phyloP scores from a whole-genome alignment of 2,113 vertebrate genomes.

The Pedetes capensis region DNA sequence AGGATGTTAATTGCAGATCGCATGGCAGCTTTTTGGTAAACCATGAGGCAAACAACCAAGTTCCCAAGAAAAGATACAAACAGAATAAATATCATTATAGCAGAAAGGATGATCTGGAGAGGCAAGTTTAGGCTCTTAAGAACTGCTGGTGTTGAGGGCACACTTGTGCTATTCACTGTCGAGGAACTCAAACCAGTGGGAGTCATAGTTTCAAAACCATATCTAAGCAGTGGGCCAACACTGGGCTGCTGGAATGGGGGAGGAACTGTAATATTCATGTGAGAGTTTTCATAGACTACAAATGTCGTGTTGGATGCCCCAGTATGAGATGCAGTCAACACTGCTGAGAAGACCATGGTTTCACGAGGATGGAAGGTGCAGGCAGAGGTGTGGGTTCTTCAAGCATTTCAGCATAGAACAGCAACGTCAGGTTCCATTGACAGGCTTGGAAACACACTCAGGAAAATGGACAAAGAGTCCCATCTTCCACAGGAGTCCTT shows the following conservation, averaged over 20 bases:
- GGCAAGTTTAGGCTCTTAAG: conserved; percentile 87
- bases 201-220: conserved; percentile 78
- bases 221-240: conserved; percentile 78
- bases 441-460: conserved; percentile 55
- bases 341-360: conserved; percentile 89
- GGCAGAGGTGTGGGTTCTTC: conserved; percentile 62
- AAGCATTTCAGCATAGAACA: conserved; percentile 77
- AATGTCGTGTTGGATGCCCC: conserved; percentile 84
- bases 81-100: conserved; percentile 91
- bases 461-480: conserved; percentile 66
- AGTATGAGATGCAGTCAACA: conserved; percentile 81
- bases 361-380: conserved; percentile 64
- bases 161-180: conserved; percentile 77
- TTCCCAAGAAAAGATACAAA: conserved; percentile 94
- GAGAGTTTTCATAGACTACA: conserved; percentile 85
- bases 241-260: conserved; percentile 80
- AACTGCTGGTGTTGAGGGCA: conserved; percentile 77
- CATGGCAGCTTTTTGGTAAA: conserved; percentile 98
- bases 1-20: conserved; percentile 99
- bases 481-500: conserved; percentile 73
- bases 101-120: conserved; percentile 93
- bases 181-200: conserved; percentile 80
- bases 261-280: conserved; percentile 84
- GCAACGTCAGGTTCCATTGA: conserved; percentile 70
- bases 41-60: conserved; percentile 98